Base-by-base conservation (phyloP, 2,888 invertebrate species). In the Gastracanthus pulcherrimus region DNA sequence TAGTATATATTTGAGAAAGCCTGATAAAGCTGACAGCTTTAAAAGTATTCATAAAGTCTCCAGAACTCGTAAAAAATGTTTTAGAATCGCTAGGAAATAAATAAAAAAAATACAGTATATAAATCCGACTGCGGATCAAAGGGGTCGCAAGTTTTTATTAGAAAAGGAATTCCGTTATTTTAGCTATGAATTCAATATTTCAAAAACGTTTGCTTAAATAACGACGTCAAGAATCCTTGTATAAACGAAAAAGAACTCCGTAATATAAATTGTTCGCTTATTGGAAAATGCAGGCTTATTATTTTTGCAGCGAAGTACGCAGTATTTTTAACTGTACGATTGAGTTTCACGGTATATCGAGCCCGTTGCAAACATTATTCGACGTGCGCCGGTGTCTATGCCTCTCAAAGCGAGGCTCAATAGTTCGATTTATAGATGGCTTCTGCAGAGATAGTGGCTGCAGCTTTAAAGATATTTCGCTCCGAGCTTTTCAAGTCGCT, bases 391-490 rank as follows among this genome's bases (percentile, higher is more conserved):
- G 41, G 34, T 3, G 51, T 51, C 58, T 67, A 31, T 38, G 7
- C 66, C 34, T 66, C 16, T 79, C 26, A 74, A 67, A 80, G 74
- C 23, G 36, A 16, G 34, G 48, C 60, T 74, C 58, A 74, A 45
- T 80, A 67, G 72, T 67, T 79, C 67, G 48, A 79, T 67, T 69
- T 74, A 67, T 67, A 55, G 41, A 79, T 67, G 36, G 31, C 45
- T 74, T 64, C 58, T 58, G 16, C n/a, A 41, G 36, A 55, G 72
- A 72, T 79, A 67, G 55, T 41, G 55, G 29, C 16, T 66, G n/a
- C 31, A 79, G 55, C 66, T 72, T 72, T 72, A 72, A 55, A 79
- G 66, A 38, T 66, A 55, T 79, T 79, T 79, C 45, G 29, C 41
- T 64, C n/a, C 41, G 55, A 66, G 66, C 55, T 79, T 71, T 79